Percentiles rank a stretch among this genome's conserved stretches.
These are phyloP conservation scores for Microtus montanus DNA, from an alignment of 2,113 vertebrate genomes.

Conservation along the genomic window DNA sequence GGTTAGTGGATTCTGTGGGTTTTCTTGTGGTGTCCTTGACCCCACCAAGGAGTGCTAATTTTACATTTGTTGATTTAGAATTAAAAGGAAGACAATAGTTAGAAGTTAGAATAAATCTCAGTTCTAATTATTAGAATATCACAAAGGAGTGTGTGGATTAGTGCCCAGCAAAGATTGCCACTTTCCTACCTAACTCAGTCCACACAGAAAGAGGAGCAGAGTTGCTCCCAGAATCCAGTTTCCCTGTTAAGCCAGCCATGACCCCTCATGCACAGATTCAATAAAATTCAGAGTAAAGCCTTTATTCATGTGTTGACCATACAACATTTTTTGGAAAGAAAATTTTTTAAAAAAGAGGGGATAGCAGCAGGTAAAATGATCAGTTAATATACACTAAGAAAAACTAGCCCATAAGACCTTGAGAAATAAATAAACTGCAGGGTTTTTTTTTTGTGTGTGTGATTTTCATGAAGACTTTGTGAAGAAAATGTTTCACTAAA, in stretches of 20 bases:
- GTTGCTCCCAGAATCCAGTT: not conserved
- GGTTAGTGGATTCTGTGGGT: not conserved
- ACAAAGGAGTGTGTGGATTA: not conserved
- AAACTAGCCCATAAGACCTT: not conserved
- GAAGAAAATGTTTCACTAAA: not conserved
- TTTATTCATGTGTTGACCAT: not conserved
- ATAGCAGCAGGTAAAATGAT: not conserved
- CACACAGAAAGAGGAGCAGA: too few species aligned
- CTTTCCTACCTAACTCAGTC: not conserved
- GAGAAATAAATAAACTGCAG: not conserved
- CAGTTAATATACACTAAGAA: not conserved
- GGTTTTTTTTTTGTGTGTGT: not conserved
- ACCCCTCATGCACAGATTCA: not conserved
- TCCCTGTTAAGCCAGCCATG: constrained; percentile 6
- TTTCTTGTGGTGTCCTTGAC: not conserved
- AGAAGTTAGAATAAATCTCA: not conserved
- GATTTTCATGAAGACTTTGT: constrained; percentile 10
- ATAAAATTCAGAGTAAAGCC: not conserved
- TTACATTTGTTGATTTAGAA: not conserved
- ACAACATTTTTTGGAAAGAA: not conserved
- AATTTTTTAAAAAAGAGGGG: not conserved
- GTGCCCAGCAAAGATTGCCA: not conserved
- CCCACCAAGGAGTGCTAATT: not conserved
- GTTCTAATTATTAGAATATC: not conserved
- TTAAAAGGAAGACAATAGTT: not conserved